Conservation (phyloP, 2,797 vertebrate genomes). For the Pseudotriccus pelzelni region DNA sequence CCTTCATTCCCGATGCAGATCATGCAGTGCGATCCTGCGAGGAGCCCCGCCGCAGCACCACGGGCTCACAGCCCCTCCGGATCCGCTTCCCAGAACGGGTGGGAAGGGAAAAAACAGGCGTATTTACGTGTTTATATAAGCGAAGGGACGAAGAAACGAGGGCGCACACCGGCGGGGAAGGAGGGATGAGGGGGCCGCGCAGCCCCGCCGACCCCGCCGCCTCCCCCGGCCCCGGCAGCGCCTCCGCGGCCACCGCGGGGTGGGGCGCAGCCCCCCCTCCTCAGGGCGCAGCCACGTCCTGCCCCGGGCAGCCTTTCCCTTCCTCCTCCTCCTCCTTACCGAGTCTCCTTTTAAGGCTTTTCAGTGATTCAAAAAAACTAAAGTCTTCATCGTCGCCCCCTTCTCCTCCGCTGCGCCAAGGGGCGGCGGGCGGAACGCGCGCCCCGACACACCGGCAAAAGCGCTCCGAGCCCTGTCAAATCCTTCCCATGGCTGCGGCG, state of each 20-base stretch:
- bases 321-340: conserved; percentile 34
- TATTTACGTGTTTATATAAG: neutral
- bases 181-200: conserved; percentile 45
- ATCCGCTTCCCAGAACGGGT: conserved; percentile 39
- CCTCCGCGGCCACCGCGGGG: conserved; percentile 44
- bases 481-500: conserved; percentile 50
- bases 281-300: conserved; percentile 57
- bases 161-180: conserved; percentile 25
- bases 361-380: conserved; percentile 45
- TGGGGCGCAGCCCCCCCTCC: conserved; percentile 56
- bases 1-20: conserved; percentile 77
- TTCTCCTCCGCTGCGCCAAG: conserved; percentile 41
- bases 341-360: conserved; percentile 56
- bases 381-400: conserved; percentile 57
- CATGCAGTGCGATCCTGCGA: conserved; percentile 73
- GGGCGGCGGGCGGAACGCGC: neutral
- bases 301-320: conserved; percentile 33
- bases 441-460: conserved; percentile 22
- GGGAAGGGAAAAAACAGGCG: neutral
- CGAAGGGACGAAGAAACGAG: neutral
- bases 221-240: neutral
- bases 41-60: conserved; percentile 69
- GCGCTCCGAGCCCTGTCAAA: conserved; percentile 60
- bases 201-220: neutral
- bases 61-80: conserved; percentile 49